phyloP scores from a whole-genome alignment of 2,113 vertebrate genomes.

The Limnothrissa miodon region DNA sequence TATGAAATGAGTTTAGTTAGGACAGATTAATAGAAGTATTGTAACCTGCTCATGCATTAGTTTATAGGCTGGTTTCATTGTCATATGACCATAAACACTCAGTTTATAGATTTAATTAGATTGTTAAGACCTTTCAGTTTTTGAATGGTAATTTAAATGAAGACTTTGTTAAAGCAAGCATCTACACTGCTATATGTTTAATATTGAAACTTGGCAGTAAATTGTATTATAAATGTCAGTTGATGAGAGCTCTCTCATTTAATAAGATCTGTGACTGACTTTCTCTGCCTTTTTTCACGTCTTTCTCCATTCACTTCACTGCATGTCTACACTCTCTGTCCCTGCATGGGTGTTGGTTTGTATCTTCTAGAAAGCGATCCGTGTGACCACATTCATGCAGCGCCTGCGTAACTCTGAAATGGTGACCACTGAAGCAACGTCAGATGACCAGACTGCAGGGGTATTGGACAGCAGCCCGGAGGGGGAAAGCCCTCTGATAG shows the following conservation, averaged over 20 bases:
- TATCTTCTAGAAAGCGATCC: constrained; percentile 78
- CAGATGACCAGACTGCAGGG: constrained; percentile 54
- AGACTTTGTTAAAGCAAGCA: not conserved
- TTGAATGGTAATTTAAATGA: not conserved
- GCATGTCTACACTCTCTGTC: not conserved
- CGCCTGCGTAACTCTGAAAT: constrained; percentile 73
- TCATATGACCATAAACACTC: not conserved
- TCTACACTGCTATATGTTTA: not conserved
- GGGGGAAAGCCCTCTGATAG: constrained; percentile 51
- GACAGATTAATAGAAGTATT: not conserved
- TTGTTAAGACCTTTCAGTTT: not conserved
- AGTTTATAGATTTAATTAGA: not conserved
- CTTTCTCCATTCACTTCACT: not conserved
- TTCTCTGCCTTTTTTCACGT: not conserved
- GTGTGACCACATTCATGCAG: constrained; percentile 84
- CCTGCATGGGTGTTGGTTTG: not conserved
- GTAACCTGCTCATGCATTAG: not conserved
- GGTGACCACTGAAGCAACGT: constrained; percentile 52
- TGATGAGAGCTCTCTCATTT: not conserved
- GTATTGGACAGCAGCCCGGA: constrained; percentile 53
- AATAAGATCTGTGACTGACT: not conserved
- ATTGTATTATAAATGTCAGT: not conserved
- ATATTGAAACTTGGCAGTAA: not conserved
- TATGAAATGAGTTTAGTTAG: not conserved
- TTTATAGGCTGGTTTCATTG: not conserved